Base-by-base conservation (phyloP, 1,140 invertebrate species). In the Triops longicaudatus region DNA sequence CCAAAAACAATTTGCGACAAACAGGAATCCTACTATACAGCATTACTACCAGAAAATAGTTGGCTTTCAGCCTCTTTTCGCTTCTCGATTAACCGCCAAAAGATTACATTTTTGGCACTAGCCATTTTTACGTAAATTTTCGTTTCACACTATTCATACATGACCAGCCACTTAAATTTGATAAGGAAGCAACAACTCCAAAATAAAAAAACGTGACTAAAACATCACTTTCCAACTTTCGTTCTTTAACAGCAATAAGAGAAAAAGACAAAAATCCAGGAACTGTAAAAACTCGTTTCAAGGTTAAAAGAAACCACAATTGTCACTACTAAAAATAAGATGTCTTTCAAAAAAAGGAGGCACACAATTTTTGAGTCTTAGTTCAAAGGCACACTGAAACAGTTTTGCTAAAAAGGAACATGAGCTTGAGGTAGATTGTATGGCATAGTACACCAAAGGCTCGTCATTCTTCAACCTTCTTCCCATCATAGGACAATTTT, bases 121-220 rank as follows among this genome's bases (percentile, higher is more conserved):
- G 50, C n/a, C 22, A 22, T 22, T 6, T 63, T 22, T 63, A 63
- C 50, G 50, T 22, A 63, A 63, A 22, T 17, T 63, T 63, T n/a
- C 17, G 43, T 22, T 17, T 63, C 50, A 14, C 50, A 63, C 50
- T 63, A n/a, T 17, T 17, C 50, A 63, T 22, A 63, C 2, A 22
- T 63, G 50, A 63, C 50, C 50, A 63, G 50, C 50, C 14, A 14
- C 3, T 63, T n/a, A 14, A n/a, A 5, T 22, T 63, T n/a, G 5
- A 63, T 6, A 17, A 22, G 50, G 50, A n/a, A 63, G 14, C 22
- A 63, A 63, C 31, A 37, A n/a, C n/a, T 63, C 50, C n/a, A 63
- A 63, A 63, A 63, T 6, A 37, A 63, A 63, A 63, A 63, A 63
- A 63, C 50, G 50, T 63, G 50, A 63, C 50, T 63, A 63, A 63